phyloP scores from a whole-genome alignment of 2,888 invertebrate genomes.

The Diaperis boleti region DNA sequence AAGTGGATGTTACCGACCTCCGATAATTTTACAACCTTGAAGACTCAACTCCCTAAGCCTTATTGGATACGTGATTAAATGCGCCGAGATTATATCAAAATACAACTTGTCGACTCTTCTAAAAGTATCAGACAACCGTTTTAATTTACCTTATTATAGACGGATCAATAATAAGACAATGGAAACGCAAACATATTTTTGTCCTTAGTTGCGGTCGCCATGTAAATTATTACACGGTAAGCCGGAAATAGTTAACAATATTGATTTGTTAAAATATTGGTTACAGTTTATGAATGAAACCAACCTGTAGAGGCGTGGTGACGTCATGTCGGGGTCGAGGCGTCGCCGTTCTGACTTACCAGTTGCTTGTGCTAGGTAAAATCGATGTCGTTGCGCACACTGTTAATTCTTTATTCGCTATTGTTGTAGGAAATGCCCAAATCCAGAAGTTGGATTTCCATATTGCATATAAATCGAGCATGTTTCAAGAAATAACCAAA shows the following conservation, averaged over 20 bases:
- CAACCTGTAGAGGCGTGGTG: conserved; percentile 39
- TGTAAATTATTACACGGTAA: not conserved
- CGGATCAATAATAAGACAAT: conserved; percentile 13
- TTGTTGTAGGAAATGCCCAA: not conserved
- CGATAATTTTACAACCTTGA: not conserved
- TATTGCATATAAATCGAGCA: not conserved
- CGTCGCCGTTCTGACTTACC: conserved; percentile 36
- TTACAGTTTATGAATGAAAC: conserved; percentile 26
- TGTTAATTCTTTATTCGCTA: conserved; percentile 1
- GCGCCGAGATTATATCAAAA: conserved; percentile 2
- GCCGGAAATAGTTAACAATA: not conserved
- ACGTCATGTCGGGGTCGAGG: conserved; percentile 34
- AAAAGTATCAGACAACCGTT: conserved; percentile 27
- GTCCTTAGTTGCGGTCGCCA: not conserved
- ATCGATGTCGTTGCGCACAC: conserved; percentile 37
- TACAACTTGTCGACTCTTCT: conserved; percentile 14
- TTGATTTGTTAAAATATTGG: conserved; percentile 6
- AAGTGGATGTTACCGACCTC: not conserved
- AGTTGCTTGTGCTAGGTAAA: conserved; percentile 39
- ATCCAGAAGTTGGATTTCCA: not conserved
- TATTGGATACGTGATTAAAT: conserved; percentile 17
- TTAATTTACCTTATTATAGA: not conserved
- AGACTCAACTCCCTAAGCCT: not conserved
- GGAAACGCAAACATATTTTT: not conserved
- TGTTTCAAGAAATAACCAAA: not conserved